phyloP scores from a whole-genome alignment of 2,113 vertebrate species.

The Romanogobio albipinnatus region DNA sequence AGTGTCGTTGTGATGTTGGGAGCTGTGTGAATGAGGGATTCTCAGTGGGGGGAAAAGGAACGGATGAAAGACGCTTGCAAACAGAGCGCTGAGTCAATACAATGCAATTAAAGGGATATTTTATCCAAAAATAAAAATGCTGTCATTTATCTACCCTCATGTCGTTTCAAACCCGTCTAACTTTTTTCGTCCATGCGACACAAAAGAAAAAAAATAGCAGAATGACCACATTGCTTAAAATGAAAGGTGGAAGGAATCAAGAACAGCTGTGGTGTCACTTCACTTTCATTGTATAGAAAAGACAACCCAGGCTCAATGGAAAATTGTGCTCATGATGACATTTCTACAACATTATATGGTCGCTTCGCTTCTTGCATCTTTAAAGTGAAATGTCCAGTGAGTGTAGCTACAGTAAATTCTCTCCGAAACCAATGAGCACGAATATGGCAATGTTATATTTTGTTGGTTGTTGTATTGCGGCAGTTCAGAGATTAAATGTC shows the following conservation, averaged over 20 bases:
- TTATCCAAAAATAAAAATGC: neutral
- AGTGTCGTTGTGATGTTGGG: conserved; percentile 18
- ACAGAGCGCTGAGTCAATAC: neutral
- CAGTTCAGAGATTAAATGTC: neutral
- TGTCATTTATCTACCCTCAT: neutral
- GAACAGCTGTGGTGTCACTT: neutral
- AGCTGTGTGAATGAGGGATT: conserved; percentile 9
- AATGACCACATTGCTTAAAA: neutral
- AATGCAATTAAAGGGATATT: conserved; percentile 4
- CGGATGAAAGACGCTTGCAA: neutral
- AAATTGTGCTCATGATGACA: too few relatives aligned
- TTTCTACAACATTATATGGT: neutral
- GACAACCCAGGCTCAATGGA: neutral
- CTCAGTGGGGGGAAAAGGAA: neutral
- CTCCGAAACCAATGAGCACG: neutral
- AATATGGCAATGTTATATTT: neutral
- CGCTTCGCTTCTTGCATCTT: neutral
- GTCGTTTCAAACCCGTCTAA: neutral
- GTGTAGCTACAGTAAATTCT: neutral
- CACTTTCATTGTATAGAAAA: neutral
- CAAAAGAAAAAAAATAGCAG: neutral
- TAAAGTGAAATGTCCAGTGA: neutral
- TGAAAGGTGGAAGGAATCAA: neutral
- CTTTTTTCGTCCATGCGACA: neutral
- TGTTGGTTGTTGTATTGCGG: neutral